Evolutionary conservation across 2,113 vertebrate species (phyloP).

Genomic region (Aepyceros melampus): DNA sequence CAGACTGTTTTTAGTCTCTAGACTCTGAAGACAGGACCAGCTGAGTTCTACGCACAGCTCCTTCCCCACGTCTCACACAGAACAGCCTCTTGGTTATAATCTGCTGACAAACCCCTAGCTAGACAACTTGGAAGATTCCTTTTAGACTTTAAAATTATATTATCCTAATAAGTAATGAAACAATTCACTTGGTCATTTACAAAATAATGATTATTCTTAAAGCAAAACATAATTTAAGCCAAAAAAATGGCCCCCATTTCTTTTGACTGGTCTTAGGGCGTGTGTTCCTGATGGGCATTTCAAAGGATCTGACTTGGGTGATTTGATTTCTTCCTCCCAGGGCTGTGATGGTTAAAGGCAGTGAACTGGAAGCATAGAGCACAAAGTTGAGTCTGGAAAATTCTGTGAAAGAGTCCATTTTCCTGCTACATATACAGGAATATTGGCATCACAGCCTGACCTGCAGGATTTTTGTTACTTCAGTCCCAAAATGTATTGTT

Average conservation of each 20-base stretch:
- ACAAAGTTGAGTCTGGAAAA: background rate
- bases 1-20: background rate
- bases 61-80: fast-evolving
- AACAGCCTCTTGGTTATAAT: background rate
- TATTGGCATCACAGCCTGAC: background rate
- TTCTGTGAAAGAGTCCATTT: background rate
- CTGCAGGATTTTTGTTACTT: background rate
- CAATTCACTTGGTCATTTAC: background rate
- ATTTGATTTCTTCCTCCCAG: background rate
- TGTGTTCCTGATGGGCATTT: fast-evolving
- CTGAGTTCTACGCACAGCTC: background rate
- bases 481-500: background rate
- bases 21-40: background rate
- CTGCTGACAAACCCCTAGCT: background rate
- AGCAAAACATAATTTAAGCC: background rate
- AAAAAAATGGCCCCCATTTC: background rate
- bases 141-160: background rate
- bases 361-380: background rate
- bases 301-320: background rate
- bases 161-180: background rate
- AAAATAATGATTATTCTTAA: background rate
- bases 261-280: background rate
- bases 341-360: background rate
- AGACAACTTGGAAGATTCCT: background rate
- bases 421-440: background rate